Percentiles rank a stretch among this genome's conserved stretches.
Conservation (phyloP, 2,113 vertebrate genomes). For the Edolisoma coerulescens region DNA sequence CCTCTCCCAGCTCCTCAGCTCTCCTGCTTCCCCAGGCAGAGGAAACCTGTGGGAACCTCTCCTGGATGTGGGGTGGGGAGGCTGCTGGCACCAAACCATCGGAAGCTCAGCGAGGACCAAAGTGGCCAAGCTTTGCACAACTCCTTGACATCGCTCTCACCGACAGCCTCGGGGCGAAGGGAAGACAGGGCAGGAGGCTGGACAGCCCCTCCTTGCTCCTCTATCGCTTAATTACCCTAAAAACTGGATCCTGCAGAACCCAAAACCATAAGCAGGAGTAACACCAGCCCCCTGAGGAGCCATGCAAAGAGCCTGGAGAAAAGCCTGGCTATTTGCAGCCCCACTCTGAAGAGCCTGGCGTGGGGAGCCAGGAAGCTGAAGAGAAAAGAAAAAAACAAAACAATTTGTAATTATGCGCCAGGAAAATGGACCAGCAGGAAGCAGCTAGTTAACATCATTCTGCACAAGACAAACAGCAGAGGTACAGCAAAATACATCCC, state of each 20-base stretch:
- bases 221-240: neutral
- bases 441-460: neutral
- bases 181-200: neutral
- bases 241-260: neutral
- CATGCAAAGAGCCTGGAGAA: neutral
- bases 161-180: rapidly evolving
- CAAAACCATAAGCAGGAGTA: neutral
- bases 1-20: neutral
- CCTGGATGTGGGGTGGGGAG: rapidly evolving
- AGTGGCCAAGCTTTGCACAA: neutral
- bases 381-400: neutral
- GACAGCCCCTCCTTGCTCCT: neutral
- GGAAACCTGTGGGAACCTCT: neutral
- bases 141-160: too few species aligned
- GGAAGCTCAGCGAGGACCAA: neutral
- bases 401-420: neutral
- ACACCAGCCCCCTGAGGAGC: neutral
- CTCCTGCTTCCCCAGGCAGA: neutral
- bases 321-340: neutral
- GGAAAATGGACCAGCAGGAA: conserved; percentile 40
- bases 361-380: neutral
- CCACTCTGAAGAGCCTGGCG: neutral
- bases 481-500: neutral
- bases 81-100: neutral
- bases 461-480: neutral